These are phyloP conservation scores for Gambelia wislizenii DNA, from an alignment of 2,797 vertebrate species.

Conservation along the genomic window DNA sequence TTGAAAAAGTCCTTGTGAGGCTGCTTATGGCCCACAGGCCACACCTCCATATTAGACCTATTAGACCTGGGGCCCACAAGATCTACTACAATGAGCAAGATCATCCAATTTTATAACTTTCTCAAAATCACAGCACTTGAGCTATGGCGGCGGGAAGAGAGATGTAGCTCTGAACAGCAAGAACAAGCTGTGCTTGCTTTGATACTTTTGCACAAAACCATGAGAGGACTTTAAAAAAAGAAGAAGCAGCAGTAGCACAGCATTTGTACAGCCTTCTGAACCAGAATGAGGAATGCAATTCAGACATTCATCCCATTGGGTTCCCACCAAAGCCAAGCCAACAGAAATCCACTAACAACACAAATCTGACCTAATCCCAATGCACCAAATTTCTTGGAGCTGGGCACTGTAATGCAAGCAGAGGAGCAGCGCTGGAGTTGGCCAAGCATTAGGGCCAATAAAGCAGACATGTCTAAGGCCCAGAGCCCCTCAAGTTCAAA, in stretches of 20 bases:
- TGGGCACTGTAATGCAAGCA: neutral
- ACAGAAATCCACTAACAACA: neutral
- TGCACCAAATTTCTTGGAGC: neutral
- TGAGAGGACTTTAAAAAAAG: neutral
- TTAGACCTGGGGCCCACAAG: neutral
- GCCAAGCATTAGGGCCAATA: neutral
- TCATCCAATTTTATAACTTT: neutral
- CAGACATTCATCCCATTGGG: neutral
- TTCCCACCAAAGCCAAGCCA: neutral
- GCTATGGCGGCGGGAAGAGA: neutral
- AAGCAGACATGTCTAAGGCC: neutral
- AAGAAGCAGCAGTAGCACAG: neutral
- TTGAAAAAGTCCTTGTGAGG: too few species aligned
- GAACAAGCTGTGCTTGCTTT: neutral
- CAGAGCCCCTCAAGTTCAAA: neutral
- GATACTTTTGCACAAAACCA: accelerated
- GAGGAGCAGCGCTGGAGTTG: neutral
- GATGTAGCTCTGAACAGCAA: neutral
- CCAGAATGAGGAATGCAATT: neutral
- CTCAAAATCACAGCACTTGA: neutral
- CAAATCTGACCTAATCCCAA: neutral
- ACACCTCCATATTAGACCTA: neutral
- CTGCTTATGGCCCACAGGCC: too few species aligned
- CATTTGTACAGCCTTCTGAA: neutral
- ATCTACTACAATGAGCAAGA: neutral